Evolutionary conservation across 2,797 vertebrate species (phyloP).

Genomic region (Parambassis ranga): DNA sequence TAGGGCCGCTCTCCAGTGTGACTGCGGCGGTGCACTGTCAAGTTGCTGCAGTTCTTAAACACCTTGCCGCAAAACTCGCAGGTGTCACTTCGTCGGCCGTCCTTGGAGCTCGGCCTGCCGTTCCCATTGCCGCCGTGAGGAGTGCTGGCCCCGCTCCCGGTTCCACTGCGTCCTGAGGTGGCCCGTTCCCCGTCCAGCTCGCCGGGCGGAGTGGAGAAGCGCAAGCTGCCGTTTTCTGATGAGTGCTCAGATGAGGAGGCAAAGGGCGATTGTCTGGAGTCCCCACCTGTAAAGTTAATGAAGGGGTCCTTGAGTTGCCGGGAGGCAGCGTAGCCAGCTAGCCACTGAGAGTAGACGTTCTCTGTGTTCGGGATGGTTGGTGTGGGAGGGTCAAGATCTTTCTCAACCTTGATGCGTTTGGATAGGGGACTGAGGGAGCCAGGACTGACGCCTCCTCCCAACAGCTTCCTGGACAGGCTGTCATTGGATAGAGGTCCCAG

Average conservation of each 20-base stretch:
- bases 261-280: slow-evolving; percentile 99
- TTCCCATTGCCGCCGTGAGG: slow-evolving; percentile 91
- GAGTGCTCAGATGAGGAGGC: slow-evolving; percentile 97
- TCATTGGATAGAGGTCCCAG: slow-evolving; percentile 88
- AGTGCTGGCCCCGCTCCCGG: slow-evolving; percentile 96
- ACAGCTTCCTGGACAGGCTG: slow-evolving; percentile 90
- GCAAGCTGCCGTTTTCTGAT: slow-evolving; percentile 97
- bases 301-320: slow-evolving; percentile 98
- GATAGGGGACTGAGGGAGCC: slow-evolving; percentile 92
- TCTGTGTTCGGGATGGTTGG: slow-evolving; percentile 94
- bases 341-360: slow-evolving; percentile 98
- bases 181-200: slow-evolving; percentile 90
- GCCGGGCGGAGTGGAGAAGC: slow-evolving; percentile 95
- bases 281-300: slow-evolving; percentile 89
- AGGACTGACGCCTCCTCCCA: slow-evolving; percentile 86
- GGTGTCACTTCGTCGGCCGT: slow-evolving; percentile 96
- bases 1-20: slow-evolving; percentile 98
- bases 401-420: slow-evolving; percentile 98
- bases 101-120: slow-evolving; percentile 93
- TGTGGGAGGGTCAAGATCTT: slow-evolving; percentile 91
- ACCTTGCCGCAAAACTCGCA: slow-evolving; percentile 98
- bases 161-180: slow-evolving; percentile 93
- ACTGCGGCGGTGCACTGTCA: slow-evolving; percentile 98
- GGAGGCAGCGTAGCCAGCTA: slow-evolving; percentile 94
- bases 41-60: slow-evolving; percentile 99